These are phyloP conservation scores for Yasuhikotakia modesta DNA, from an alignment of 2,797 vertebrate species.

Conservation along the genomic window DNA sequence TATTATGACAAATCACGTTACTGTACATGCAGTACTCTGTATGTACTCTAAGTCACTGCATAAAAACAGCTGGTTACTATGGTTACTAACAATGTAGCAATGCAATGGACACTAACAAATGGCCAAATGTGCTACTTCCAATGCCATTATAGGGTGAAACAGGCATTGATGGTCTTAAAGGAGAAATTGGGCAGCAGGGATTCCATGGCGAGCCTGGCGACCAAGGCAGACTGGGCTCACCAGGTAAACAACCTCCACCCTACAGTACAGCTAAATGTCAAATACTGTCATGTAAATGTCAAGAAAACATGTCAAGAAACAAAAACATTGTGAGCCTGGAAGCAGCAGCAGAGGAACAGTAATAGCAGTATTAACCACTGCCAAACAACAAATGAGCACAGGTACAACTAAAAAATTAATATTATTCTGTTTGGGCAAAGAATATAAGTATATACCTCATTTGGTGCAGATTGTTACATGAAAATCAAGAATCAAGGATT, in stretches of 20 bases:
- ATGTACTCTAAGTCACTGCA: not conserved
- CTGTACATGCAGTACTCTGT: not conserved
- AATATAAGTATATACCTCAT: too few species aligned
- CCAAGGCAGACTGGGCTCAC: conserved; percentile 70
- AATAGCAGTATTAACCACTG: conserved; percentile 25
- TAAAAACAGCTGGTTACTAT: not conserved
- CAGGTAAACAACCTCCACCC: conserved; percentile 67
- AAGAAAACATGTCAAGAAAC: not conserved
- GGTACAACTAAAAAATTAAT: conserved; percentile 9
- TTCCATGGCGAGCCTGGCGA: conserved; percentile 81
- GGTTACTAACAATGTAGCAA: too few species aligned
- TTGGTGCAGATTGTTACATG: too few species aligned
- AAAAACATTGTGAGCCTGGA: conserved; percentile 7
- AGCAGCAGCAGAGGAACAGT: conserved; percentile 23
- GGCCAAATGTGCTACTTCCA: conserved; percentile 22
- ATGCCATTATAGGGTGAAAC: conserved; percentile 74
- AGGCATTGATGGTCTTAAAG: conserved; percentile 73
- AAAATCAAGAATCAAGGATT: too few species aligned
- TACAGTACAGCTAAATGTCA: not conserved
- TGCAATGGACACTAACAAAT: not conserved
- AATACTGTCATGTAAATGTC: not conserved
- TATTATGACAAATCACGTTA: not conserved
- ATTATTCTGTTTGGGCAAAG: too few species aligned
- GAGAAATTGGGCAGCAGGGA: conserved; percentile 75
- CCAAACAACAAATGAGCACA: conserved; percentile 32